Evolutionary conservation across 2,113 vertebrate genomes (phyloP).

Genomic region (Thunnus thynnus): DNA sequence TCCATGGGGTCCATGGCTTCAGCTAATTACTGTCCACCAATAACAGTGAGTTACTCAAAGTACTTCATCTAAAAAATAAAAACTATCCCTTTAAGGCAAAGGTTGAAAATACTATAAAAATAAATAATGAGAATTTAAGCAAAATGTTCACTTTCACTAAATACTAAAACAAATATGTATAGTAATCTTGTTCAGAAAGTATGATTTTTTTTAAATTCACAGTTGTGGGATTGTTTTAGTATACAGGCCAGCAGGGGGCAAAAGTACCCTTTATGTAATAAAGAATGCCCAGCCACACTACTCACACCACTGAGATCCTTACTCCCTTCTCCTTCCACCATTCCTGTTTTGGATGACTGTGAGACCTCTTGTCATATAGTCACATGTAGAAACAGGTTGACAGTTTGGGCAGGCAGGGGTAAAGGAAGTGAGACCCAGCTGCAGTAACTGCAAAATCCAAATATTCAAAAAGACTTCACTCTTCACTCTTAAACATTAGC

Average conservation of each 20-base stretch:
- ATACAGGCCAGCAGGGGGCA: slow-evolving; percentile 65
- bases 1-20: too few species aligned
- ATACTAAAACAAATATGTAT: background rate
- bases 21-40: background rate
- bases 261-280: slow-evolving; percentile 14
- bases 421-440: background rate
- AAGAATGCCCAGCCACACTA: background rate
- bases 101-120: background rate
- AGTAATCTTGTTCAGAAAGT: background rate
- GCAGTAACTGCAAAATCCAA: too few species aligned
- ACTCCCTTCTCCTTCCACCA: background rate
- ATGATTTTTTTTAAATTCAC: too few species aligned
- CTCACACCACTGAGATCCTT: background rate
- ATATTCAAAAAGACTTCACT: too few species aligned
- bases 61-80: background rate
- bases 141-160: background rate
- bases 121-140: background rate
- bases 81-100: background rate
- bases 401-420: background rate
- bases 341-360: slow-evolving; percentile 7
- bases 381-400: slow-evolving; percentile 1
- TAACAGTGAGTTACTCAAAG: background rate
- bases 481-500: too few species aligned
- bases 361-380: background rate
- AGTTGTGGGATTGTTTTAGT: background rate